Evolutionary conservation across 2,113 vertebrate species (phyloP).

Genomic region (Motacilla tschutschensis): DNA sequence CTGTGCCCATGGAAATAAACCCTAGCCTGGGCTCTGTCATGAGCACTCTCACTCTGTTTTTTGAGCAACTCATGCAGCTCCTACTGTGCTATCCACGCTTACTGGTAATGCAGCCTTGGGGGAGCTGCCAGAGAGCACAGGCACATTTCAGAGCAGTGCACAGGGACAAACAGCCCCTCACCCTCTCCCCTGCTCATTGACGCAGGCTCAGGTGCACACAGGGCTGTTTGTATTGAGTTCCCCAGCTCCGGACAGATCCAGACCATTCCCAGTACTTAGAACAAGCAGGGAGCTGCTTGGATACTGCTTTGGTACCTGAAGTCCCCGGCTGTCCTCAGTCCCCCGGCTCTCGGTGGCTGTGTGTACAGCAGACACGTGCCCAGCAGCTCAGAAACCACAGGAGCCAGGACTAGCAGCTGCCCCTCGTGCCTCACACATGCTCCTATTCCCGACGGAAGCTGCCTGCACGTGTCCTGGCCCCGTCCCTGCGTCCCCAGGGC

Average conservation of each 20-base stretch:
- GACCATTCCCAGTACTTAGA: background rate
- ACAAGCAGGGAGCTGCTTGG: background rate
- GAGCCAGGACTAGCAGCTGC: background rate
- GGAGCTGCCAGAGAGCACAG: background rate
- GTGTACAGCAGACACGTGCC: background rate
- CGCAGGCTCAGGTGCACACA: background rate
- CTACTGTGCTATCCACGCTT: no score
- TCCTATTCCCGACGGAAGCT: background rate
- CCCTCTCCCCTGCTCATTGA: background rate
- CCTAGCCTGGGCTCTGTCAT: fast-evolving
- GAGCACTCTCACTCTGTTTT: background rate
- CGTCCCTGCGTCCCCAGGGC: background rate
- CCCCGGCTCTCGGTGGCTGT: background rate
- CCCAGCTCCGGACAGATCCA: background rate
- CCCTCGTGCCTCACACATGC: background rate
- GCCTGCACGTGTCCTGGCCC: background rate
- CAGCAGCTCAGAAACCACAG: background rate
- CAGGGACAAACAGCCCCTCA: background rate
- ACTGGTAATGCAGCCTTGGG: background rate
- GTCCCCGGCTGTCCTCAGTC: background rate
- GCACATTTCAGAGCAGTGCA: background rate
- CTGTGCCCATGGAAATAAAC: background rate
- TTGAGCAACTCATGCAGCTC: background rate
- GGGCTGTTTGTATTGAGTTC: background rate
- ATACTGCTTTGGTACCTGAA: background rate